Evolutionary conservation across 2,888 invertebrate genomes (phyloP), one percentile per base, ranked within the genome.

Genomic region (Chaetogeoica ovagalla): DNA sequence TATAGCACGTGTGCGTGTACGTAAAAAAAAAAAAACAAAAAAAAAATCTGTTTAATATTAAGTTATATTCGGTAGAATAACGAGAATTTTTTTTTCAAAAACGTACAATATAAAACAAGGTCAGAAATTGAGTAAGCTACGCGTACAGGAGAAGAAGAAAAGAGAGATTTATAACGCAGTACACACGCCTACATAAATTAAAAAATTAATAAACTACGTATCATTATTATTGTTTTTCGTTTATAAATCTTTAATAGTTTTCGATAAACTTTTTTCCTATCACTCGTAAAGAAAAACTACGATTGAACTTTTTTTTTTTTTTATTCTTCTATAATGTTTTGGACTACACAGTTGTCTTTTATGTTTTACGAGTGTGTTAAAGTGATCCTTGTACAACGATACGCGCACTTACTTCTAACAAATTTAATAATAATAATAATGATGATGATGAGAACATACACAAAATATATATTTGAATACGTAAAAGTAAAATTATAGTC

Each of bases 261-360:
- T 6, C n/a, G n/a, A 63, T 74, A 74, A 74, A 65, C 21, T 55
- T 74, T 43, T 65, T 62, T 21, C 21, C 30, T 4, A 19, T 57
- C 55, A n/a, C 17, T n/a, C 21, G 52, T n/a, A 48, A 15, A 11
- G 21, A 37, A 52, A 63, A 74, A 74, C 37, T 37, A 63, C 62
- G 55, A 57, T 55, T 65, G 17, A 74, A 74, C 65, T 63, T 74
- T 65, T 73, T 74, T 74, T 57, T 74, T 63, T 74, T 65, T 73
- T 74, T 74, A 65, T 74, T 15, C 37, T 55, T 65, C 15, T 39
- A 63, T 55, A 73, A 73, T 55, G 43, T 63, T 21, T 55, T 8
- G 11, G 21, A 55, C 17, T 55, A 0, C 11, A 65, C 39, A 21
- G 39, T 74, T 39, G 65, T 39, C 39, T 65, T 52, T 13, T 55